Evolutionary conservation across 2,797 vertebrate species (phyloP).

Genomic region (Leptodactylus fallax): DNA sequence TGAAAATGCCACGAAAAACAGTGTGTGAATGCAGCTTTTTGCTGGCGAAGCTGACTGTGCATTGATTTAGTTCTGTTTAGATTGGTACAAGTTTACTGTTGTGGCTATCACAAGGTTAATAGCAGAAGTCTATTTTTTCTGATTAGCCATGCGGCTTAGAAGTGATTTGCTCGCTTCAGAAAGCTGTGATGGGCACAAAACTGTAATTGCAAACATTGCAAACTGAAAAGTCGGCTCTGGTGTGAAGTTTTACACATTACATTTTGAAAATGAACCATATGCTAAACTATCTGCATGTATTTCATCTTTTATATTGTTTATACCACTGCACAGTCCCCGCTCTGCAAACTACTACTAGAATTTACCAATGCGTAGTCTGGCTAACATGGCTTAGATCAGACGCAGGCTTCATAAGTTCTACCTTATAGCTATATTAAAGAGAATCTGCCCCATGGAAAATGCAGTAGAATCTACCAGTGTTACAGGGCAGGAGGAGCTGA

Average conservation of each 20-base stretch:
- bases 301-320: neutral
- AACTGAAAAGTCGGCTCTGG: neutral
- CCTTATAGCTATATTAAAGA: too few relatives aligned
- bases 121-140: neutral
- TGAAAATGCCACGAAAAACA: neutral
- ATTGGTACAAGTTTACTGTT: neutral
- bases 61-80: neutral
- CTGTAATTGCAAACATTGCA: conserved; percentile 19
- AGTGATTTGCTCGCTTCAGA: neutral
- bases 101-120: neutral
- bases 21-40: neutral
- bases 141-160: conserved; percentile 12
- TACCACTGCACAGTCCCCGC: neutral
- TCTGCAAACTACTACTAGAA: neutral
- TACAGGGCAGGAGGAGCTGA: too few relatives aligned
- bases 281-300: neutral
- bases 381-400: neutral
- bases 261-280: neutral
- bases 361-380: neutral
- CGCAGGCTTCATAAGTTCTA: too few relatives aligned
- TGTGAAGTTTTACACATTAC: conserved; percentile 1
- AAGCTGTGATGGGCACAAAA: neutral
- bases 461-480: too few relatives aligned
- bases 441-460: too few relatives aligned
- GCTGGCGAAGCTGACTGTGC: neutral